Evolutionary conservation across 2,797 vertebrate genomes (phyloP).

Genomic region (Phrynocephalus guinanensis): DNA sequence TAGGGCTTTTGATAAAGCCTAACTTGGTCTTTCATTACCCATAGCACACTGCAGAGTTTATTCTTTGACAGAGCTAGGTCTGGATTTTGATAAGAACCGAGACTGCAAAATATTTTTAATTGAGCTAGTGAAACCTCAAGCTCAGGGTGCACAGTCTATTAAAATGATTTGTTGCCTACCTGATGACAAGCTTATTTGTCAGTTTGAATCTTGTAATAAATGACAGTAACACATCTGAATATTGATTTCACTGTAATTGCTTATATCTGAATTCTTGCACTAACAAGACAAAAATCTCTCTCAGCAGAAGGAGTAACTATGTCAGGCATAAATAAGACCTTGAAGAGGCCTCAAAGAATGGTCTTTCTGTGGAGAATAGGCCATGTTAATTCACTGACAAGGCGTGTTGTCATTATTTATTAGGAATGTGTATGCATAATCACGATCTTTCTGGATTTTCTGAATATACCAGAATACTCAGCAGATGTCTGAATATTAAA

Average conservation of each 20-base stretch:
- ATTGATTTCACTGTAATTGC: constrained; percentile 16
- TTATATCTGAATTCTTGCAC: constrained; percentile 3
- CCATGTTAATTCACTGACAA: not conserved
- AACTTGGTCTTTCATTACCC: not conserved
- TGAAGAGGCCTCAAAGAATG: not conserved
- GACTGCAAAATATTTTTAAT: not conserved
- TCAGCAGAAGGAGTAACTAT: not conserved
- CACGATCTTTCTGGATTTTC: not conserved
- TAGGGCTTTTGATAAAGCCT: not conserved
- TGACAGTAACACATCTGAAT: not conserved
- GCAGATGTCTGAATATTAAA: not conserved
- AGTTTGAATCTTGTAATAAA: not conserved
- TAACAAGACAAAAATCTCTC: not conserved
- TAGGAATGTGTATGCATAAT: not conserved
- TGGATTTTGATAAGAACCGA: not conserved
- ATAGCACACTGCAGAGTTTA: not conserved
- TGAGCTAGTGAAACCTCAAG: constrained; percentile 2
- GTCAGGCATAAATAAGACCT: not conserved
- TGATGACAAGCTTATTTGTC: constrained; percentile 7
- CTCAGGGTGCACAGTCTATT: constrained; percentile 1
- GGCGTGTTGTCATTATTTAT: not conserved
- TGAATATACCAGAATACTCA: not conserved
- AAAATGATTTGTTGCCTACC: constrained; percentile 10
- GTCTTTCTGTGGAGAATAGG: not conserved
- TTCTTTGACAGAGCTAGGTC: not conserved